Conservation (phyloP, 2,113 vertebrate genomes). For the Apodemus sylvaticus region DNA sequence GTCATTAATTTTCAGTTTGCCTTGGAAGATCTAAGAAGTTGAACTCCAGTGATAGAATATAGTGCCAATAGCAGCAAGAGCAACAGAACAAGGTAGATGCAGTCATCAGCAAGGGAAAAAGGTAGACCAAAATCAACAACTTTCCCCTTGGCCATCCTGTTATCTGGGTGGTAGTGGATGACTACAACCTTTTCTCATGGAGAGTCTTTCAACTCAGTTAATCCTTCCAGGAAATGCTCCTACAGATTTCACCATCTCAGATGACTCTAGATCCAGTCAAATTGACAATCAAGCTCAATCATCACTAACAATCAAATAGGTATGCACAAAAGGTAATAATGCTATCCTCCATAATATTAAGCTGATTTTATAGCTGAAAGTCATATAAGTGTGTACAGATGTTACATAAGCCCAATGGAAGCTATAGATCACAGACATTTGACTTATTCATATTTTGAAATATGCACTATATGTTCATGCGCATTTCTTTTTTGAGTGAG, state of each 20-base stretch:
- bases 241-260: too few relatives aligned
- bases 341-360: not conserved
- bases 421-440: not conserved
- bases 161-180: not conserved
- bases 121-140: not conserved
- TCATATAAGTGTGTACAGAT: too few relatives aligned
- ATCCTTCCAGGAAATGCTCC: not conserved
- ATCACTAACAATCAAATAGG: not conserved
- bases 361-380: not conserved
- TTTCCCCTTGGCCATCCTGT: not conserved
- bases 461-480: not conserved
- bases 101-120: not conserved
- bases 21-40: not conserved
- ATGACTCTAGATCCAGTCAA: not conserved
- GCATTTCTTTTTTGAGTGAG: not conserved
- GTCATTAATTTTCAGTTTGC: not conserved
- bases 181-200: not conserved
- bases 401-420: not conserved
- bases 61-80: not conserved
- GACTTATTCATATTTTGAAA: not conserved
- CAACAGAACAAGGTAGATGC: not conserved
- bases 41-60: not conserved
- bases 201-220: not conserved
- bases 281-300: not conserved
- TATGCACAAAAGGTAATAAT: not conserved